Percentiles rank a stretch among this genome's conserved stretches.
These are phyloP conservation scores for Gavialis gangeticus DNA, from an alignment of 2,113 vertebrate species.

Conservation along the genomic window DNA sequence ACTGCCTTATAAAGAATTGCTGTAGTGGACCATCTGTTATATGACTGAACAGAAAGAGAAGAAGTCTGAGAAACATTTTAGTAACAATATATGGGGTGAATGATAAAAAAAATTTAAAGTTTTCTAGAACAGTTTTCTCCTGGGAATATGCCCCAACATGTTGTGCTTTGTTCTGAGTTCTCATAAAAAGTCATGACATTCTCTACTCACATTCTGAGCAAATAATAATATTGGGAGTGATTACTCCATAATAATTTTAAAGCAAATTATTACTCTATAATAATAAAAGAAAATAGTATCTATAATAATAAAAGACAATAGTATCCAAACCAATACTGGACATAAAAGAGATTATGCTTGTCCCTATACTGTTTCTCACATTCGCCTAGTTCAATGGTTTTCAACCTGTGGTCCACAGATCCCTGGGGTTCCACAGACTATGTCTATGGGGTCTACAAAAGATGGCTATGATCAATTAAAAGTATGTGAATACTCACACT, in stretches of 20 bases:
- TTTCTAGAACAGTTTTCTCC: background rate
- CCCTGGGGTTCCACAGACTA: too few relatives aligned
- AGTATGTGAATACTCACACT: too few relatives aligned
- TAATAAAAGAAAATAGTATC: too few relatives aligned
- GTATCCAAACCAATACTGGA: too few relatives aligned
- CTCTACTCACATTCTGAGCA: background rate
- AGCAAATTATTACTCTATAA: too few relatives aligned
- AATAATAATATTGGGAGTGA: background rate
- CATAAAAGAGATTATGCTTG: too few relatives aligned
- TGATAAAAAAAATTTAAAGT: background rate
- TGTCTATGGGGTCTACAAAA: too few relatives aligned
- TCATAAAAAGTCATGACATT: background rate
- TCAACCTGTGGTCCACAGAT: too few relatives aligned
- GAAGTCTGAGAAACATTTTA: background rate
- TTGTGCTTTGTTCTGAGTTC: background rate
- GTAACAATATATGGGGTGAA: background rate
- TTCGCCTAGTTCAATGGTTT: too few relatives aligned
- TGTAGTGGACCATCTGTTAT: accelerated
- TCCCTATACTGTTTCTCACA: too few relatives aligned
- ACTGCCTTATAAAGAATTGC: background rate
- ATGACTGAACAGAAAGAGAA: background rate
- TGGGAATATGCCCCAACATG: background rate
- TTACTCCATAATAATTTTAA: background rate
- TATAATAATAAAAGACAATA: too few relatives aligned
- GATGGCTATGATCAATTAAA: too few relatives aligned